Evolutionary conservation across 2,888 invertebrate species (phyloP), one percentile per base, ranked within the genome.

Genomic region (Acanthoscelides obtectus): DNA sequence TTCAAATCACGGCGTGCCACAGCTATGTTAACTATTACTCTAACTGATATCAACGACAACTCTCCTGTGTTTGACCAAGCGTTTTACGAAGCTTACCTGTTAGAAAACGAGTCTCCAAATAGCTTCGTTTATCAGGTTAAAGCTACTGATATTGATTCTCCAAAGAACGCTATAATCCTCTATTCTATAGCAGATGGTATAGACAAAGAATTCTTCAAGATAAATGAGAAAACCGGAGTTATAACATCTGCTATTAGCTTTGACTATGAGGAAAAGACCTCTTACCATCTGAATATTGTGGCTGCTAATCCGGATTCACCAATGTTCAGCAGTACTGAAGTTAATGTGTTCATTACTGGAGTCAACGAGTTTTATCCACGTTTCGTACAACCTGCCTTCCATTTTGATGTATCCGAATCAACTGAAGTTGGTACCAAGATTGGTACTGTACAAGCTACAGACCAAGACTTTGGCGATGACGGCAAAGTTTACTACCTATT

Each of bases 11-110:
- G 90, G 78, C 90, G 90, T 80, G 90, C 95, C 0, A 91, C 92
- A 4, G 95, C 95, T 0, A 92, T 93, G 78, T 86, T 97, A 6
- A 94, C 94, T 0, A 92, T 98, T 0, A 93, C 93, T 70, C 88
- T 98, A 0, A 95, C 94, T 0, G 98, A 98, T 82, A 94, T 97
- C 64, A 98, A 97, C 81, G 97, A 98, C 81, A 97, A 98, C 84
- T 91, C 95, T 12, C 98, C 98, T 0, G 87, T 88, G 19, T 98
- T 98, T 81, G 93, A 94, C 83, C 92, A 93, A 82, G 88, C 90
- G 0, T 86, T 88, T 69, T 97, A 94, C 82, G 89, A 93, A 78
- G 94, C 94, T 0, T 93, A 90, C 81, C 86, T 98, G 66, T 89
- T 92, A 0, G 97, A 98, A 87, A 97, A 97, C 83, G 90, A 92